Evolutionary conservation across 2,888 invertebrate species (phyloP).

Genomic region (Crioceris asparagi): DNA sequence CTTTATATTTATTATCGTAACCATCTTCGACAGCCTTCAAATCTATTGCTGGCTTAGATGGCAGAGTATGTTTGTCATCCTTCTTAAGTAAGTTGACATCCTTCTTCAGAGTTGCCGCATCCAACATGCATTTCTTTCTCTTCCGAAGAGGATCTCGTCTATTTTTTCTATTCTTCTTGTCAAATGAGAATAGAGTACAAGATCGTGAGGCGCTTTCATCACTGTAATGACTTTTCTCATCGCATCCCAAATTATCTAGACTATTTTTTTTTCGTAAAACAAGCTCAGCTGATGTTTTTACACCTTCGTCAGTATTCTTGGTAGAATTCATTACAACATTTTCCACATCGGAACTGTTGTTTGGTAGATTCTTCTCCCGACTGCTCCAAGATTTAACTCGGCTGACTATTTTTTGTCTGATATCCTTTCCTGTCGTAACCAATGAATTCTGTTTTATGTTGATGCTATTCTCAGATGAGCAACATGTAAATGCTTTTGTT

Average conservation of each 20-base stretch:
- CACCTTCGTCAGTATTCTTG: too few species aligned
- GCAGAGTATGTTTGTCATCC: conserved; percentile 9
- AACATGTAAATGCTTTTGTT: conserved; percentile 21
- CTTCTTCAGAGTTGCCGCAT: conserved; percentile 14
- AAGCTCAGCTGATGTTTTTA: too few species aligned
- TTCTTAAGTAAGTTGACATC: conserved; percentile 12
- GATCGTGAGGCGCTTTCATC: conserved; percentile 11
- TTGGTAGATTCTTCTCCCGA: conserved; percentile 14
- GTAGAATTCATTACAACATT: too few species aligned
- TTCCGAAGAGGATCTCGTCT: conserved; percentile 28
- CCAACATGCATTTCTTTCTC: conserved; percentile 13
- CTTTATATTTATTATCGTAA: conserved; percentile 24
- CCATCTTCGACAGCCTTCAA: conserved; percentile 17
- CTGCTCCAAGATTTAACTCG: conserved; percentile 24
- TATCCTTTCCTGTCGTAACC: conserved; percentile 12
- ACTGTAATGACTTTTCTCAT: conserved; percentile 20
- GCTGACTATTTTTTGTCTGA: conserved; percentile 20
- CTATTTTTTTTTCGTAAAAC: too few species aligned
- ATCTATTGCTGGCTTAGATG: conserved; percentile 4
- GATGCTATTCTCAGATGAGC: conserved; percentile 23
- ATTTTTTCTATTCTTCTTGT: conserved; percentile 28
- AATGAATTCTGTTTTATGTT: too few species aligned
- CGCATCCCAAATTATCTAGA: conserved; percentile 28
- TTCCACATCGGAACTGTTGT: conserved; percentile 17
- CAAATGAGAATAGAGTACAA: conserved; percentile 20